Conservation (phyloP, 2,888 invertebrate species). For the Uloborus plumipes region DNA sequence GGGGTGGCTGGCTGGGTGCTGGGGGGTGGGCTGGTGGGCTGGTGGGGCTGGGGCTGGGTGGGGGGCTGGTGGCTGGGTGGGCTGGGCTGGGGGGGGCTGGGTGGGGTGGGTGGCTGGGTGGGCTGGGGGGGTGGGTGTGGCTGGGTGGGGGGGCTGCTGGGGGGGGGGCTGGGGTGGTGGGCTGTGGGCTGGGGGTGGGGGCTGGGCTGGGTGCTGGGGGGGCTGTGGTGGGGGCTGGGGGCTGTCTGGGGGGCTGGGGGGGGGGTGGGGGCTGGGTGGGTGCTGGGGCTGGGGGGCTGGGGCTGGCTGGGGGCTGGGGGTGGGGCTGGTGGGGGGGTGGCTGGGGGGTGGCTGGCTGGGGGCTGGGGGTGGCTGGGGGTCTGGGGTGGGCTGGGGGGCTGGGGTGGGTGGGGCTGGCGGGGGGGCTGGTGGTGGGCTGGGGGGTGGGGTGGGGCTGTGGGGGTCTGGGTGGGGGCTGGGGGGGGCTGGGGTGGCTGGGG, state of each 20-base stretch:
- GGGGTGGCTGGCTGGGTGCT: background rate
- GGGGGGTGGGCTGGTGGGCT: background rate
- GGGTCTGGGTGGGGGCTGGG: background rate
- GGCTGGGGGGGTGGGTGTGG: background rate
- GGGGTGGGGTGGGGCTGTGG: background rate
- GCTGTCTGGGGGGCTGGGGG: background rate
- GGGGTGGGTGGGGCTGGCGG: background rate
- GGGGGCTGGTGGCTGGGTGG: background rate
- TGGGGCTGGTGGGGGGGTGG: background rate
- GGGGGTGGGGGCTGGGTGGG: background rate
- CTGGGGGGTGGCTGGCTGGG: background rate
- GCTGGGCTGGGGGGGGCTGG: background rate
- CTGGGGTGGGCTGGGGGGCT: background rate
- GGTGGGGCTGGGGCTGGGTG: background rate
- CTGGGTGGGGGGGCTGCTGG: background rate
- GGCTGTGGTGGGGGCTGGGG: background rate
- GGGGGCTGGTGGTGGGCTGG: background rate
- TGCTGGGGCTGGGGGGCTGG: background rate
- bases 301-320: background rate
- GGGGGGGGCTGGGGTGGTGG: background rate
- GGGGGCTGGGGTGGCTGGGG: background rate
- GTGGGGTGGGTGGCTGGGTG: background rate
- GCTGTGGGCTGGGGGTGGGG: background rate
- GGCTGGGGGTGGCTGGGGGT: conserved; percentile 14
- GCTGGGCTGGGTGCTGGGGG: background rate